Evolutionary conservation across 92 coral and sea anemone species (phyloP).

Genomic region (Umimayanthus chanpuru): DNA sequence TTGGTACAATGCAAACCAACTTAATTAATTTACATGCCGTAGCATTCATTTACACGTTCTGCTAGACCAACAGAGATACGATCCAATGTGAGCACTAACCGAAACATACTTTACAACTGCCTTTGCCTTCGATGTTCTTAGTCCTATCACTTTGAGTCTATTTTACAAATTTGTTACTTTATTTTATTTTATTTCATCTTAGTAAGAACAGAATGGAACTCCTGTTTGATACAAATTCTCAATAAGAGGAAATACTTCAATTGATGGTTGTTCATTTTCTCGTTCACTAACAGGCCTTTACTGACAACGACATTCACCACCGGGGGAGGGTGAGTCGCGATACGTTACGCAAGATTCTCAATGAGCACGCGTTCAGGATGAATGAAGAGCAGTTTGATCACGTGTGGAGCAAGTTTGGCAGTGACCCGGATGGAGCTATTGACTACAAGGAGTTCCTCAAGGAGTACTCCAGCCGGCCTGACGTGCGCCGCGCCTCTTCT

Average conservation of each 20-base stretch:
- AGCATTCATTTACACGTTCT: too few species aligned
- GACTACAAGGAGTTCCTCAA: slow-evolving; percentile 91
- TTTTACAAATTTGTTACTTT: too few species aligned
- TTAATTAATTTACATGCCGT: too few species aligned
- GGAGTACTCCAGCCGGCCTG: slow-evolving; percentile 71
- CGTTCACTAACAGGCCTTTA: slow-evolving; percentile 69
- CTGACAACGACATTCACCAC: slow-evolving; percentile 72
- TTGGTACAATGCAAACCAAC: too few species aligned
- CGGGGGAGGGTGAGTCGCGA: slow-evolving; percentile 70
- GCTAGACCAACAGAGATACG: too few species aligned
- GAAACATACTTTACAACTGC: too few species aligned
- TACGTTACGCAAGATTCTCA: slow-evolving; percentile 67
- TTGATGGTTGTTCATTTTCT: not conserved
- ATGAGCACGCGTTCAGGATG: slow-evolving; percentile 89
- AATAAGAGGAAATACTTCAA: not conserved
- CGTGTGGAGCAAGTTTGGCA: slow-evolving; percentile 74
- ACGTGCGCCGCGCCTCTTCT: slow-evolving; percentile 63
- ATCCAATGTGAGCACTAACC: too few species aligned
- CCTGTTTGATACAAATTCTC: too few species aligned
- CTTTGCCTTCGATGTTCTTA: too few species aligned
- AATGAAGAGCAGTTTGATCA: slow-evolving; percentile 85
- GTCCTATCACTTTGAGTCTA: too few species aligned
- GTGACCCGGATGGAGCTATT: slow-evolving; percentile 70
- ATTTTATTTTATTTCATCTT: too few species aligned
- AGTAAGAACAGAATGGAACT: too few species aligned